Evolutionary conservation across 2,113 vertebrate genomes (phyloP).

Genomic region (Brachypodius melanocephalos): DNA sequence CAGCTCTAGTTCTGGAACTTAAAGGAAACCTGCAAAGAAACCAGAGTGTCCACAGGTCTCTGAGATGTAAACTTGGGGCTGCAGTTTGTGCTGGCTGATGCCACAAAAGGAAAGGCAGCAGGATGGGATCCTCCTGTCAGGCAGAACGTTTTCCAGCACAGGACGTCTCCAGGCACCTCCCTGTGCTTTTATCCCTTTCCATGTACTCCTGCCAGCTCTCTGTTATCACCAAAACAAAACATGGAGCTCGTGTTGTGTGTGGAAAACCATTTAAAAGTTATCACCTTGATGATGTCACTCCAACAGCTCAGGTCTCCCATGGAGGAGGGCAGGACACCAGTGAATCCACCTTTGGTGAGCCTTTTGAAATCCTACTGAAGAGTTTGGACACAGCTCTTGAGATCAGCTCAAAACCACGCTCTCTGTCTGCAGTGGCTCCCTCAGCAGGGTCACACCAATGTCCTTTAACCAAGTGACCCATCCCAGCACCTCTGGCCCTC

Average conservation of each 20-base stretch:
- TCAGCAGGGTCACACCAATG: not conserved
- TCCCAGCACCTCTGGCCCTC: not conserved
- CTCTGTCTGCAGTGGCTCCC: not conserved
- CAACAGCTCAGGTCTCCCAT: not conserved
- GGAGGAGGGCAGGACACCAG: not conserved
- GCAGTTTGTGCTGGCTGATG: not conserved
- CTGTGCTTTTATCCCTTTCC: not conserved
- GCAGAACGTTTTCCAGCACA: not conserved
- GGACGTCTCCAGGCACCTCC: not conserved
- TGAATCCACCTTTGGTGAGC: not conserved
- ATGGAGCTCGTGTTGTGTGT: not conserved
- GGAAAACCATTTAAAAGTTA: not conserved
- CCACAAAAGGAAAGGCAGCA: not conserved
- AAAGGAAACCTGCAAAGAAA: not conserved
- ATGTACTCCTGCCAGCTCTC: not conserved
- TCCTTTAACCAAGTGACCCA: not conserved
- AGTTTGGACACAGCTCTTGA: not conserved
- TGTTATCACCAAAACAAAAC: not conserved
- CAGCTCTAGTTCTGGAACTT: not conserved
- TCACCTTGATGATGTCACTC: not conserved
- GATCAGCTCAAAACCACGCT: not conserved
- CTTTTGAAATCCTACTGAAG: not conserved
- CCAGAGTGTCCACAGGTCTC: fast-evolving
- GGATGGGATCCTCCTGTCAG: not conserved
- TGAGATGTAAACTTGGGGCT: not conserved